phyloP scores from a whole-genome alignment of 2,113 vertebrate species.

The Heptranchias perlo region DNA sequence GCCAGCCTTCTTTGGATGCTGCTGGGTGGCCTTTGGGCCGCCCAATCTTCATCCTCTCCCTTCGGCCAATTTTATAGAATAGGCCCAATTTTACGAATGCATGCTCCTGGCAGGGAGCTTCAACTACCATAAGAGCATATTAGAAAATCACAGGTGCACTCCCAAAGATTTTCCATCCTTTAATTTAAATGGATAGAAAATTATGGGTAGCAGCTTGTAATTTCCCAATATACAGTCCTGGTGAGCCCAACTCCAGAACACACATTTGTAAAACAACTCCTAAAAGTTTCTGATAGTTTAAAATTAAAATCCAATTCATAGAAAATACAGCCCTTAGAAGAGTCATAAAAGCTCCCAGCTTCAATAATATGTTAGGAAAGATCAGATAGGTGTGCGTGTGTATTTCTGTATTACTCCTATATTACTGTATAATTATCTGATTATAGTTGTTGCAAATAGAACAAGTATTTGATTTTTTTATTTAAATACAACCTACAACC shows the following conservation, averaged over 20 bases:
- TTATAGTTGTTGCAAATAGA: constrained; percentile 9
- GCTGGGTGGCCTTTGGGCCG: neutral
- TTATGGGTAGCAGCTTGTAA: neutral
- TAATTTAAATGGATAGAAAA: constrained; percentile 4
- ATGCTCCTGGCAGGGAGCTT: too few relatives aligned
- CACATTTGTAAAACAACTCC: neutral
- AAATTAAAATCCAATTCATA: neutral
- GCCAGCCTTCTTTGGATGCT: neutral
- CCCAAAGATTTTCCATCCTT: too few relatives aligned
- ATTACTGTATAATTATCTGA: constrained; percentile 18
- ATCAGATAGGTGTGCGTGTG: neutral
- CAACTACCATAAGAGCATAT: too few relatives aligned
- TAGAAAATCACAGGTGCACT: too few relatives aligned
- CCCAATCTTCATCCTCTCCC: neutral
- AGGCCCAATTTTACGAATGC: too few relatives aligned
- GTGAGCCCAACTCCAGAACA: neutral
- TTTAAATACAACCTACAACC: neutral
- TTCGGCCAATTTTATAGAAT: too few relatives aligned
- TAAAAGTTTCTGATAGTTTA: neutral
- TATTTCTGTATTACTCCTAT: neutral
- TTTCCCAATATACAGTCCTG: neutral
- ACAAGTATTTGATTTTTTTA: neutral
- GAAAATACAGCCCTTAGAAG: neutral
- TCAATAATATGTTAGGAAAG: neutral
- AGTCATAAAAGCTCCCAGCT: neutral